Evolutionary conservation across 2,797 vertebrate species (phyloP).

Genomic region (Enoplosus armatus): DNA sequence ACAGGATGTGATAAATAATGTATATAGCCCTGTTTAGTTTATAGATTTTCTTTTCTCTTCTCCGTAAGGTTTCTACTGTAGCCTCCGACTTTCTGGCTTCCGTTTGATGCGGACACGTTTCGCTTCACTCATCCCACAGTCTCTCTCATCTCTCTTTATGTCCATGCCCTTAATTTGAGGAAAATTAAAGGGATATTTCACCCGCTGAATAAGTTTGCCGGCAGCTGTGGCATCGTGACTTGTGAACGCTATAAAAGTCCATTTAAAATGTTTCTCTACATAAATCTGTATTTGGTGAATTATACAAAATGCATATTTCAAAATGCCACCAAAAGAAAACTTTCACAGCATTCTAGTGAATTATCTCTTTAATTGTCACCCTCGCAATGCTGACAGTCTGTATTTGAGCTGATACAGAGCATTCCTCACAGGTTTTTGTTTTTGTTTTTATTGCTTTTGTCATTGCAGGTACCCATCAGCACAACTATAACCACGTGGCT

Average conservation of each 20-base stretch:
- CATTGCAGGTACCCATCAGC: conserved; percentile 95
- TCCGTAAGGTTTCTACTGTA: conserved; percentile 12
- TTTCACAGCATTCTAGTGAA: conserved; percentile 39
- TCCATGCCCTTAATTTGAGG: conserved; percentile 45
- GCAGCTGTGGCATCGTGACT: not conserved
- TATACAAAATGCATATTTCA: not conserved
- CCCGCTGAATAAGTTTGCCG: conserved; percentile 10
- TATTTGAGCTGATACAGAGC: conserved; percentile 49
- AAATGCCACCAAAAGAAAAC: conserved; percentile 8
- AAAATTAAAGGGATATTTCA: conserved; percentile 75
- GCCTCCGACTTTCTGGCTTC: conserved; percentile 33
- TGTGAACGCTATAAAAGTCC: conserved; percentile 6
- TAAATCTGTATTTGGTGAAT: not conserved
- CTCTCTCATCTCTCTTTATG: conserved; percentile 47
- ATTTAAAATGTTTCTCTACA: conserved; percentile 1
- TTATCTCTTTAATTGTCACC: conserved; percentile 60
- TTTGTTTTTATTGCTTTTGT: conserved; percentile 89
- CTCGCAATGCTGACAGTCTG: conserved; percentile 51
- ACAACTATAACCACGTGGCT: conserved; percentile 96
- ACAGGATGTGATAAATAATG: no score
- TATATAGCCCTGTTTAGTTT: no score
- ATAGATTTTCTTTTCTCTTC: not conserved
- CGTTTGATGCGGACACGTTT: conserved; percentile 56
- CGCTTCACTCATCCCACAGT: conserved; percentile 40
- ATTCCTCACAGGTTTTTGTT: no score